These are phyloP conservation scores for Megalurothrips usitatus DNA, from an alignment of 2,888 invertebrate genomes.

Conservation along the genomic window DNA sequence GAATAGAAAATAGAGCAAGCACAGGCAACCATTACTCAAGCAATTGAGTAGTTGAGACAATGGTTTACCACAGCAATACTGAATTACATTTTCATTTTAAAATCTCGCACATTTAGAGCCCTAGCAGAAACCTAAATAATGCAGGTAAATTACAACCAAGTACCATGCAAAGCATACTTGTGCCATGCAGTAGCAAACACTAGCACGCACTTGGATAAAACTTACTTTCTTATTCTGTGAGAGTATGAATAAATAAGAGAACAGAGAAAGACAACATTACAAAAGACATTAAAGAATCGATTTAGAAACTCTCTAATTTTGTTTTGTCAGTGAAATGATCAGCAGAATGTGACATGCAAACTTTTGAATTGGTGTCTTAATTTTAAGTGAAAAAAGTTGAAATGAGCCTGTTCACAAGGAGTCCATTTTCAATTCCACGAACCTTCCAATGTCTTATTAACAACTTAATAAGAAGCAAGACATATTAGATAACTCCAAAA, in stretches of 20 bases:
- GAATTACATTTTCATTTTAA: no score
- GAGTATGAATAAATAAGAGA: slow-evolving; percentile 37
- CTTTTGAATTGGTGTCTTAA: not conserved
- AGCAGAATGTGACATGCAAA: not conserved
- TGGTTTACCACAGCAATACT: no score
- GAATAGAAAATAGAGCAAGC: no score
- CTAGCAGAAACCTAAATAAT: not conserved
- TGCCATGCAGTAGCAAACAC: slow-evolving; percentile 46
- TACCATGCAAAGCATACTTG: not conserved
- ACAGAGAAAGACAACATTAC: slow-evolving; percentile 35
- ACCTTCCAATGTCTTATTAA: not conserved
- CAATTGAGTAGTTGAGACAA: no score
- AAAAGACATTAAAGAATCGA: slow-evolving; percentile 28
- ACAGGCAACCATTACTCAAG: no score
- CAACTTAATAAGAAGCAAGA: not conserved
- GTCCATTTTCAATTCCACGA: not conserved
- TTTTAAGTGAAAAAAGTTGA: not conserved
- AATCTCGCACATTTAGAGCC: no score
- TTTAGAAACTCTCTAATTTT: slow-evolving; percentile 34
- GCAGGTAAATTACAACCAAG: not conserved
- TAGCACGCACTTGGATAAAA: slow-evolving; percentile 36
- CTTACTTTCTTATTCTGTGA: slow-evolving; percentile 26
- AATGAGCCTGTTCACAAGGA: slow-evolving; percentile 1
- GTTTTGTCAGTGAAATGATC: slow-evolving; percentile 9
- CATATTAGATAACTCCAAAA: no score